Conservation (phyloP, 2,797 vertebrate species). For the Loris lydekkerianus region DNA sequence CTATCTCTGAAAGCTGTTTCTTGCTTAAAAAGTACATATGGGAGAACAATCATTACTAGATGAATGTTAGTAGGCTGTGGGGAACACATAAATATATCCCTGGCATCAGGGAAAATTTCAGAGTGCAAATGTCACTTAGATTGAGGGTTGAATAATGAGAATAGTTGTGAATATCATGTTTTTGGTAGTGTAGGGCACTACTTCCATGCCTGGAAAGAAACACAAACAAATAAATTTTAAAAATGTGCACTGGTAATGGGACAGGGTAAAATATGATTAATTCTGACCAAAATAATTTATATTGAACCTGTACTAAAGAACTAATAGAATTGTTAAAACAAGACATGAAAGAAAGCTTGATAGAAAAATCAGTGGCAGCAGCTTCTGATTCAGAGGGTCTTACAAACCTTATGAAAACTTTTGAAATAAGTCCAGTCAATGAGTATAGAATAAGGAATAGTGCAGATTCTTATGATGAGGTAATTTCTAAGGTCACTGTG, state of each 20-base stretch:
- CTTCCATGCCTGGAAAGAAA: neutral
- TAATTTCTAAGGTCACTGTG: neutral
- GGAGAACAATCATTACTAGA: neutral
- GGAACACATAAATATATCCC: neutral
- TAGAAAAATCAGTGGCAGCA: neutral
- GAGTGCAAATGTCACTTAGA: neutral
- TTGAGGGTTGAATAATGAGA: neutral
- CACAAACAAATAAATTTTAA: neutral
- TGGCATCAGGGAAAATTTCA: neutral
- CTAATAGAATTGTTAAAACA: neutral
- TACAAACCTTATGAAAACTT: neutral
- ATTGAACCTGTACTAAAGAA: neutral
- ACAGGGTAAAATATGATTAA: neutral
- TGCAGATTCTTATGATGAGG: neutral
- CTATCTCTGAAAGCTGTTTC: neutral
- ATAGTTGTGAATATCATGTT: neutral
- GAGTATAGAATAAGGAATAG: neutral
- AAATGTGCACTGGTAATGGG: neutral
- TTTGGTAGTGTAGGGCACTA: neutral
- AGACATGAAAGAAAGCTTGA: neutral
- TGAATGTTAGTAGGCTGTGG: neutral
- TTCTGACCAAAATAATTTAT: neutral
- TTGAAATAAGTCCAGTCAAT: neutral
- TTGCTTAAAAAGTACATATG: neutral
- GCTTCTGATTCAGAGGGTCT: neutral